phyloP scores from a whole-genome alignment of 2,113 vertebrate genomes.

The Saiga tatarica region DNA sequence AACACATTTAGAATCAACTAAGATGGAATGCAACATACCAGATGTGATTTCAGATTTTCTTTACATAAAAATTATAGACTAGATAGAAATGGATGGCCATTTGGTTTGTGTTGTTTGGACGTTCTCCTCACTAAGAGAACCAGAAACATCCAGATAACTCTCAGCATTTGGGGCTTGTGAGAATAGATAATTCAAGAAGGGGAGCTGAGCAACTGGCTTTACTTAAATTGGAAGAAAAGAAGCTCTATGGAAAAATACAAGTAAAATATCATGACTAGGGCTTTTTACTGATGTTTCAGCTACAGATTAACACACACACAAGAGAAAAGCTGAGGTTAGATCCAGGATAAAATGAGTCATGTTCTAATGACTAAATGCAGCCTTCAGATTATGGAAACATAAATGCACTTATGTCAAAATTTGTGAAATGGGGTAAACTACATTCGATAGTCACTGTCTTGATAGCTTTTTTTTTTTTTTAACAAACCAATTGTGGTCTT shows the following conservation, averaged over 20 bases:
- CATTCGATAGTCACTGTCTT: neutral
- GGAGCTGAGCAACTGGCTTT: conserved; percentile 26
- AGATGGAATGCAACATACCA: neutral
- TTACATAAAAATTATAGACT: neutral
- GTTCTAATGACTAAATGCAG: conserved; percentile 48
- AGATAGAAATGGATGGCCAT: neutral
- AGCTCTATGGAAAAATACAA: conserved; percentile 49
- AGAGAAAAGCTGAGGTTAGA: conserved; percentile 48
- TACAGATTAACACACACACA: neutral
- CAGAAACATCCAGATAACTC: neutral
- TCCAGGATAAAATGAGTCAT: conserved; percentile 64
- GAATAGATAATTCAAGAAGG: neutral
- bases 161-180: neutral
- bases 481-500: conserved; percentile 15
- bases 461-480: neutral
- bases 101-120: conserved; percentile 38
- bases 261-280: conserved; percentile 18
- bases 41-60: neutral
- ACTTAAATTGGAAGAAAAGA: conserved; percentile 6
- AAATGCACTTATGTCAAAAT: conserved; percentile 44
- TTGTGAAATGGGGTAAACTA: neutral
- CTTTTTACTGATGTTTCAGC: conserved; percentile 23
- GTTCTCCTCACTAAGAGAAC: neutral
- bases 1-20: neutral
- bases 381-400: conserved; percentile 53